These are phyloP conservation scores for Dendrocopos noguchii DNA, from an alignment of 2,113 vertebrate genomes.

Conservation along the genomic window DNA sequence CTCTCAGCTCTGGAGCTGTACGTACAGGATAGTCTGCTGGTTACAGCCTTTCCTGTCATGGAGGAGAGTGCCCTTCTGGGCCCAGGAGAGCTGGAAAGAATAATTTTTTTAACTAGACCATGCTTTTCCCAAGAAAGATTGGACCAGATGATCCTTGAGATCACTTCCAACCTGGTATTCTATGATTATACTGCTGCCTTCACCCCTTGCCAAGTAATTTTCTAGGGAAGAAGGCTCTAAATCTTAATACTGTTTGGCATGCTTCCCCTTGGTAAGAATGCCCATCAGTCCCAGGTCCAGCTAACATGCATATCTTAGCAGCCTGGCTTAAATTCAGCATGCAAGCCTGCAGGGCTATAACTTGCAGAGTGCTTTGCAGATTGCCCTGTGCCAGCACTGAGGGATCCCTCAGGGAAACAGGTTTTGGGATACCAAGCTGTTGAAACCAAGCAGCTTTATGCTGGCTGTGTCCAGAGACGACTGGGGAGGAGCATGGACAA, in stretches of 20 bases:
- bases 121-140: neutral
- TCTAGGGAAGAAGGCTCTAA: neutral
- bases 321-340: neutral
- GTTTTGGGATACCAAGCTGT: neutral
- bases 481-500: neutral
- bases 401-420: rapidly evolving
- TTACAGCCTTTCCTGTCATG: neutral
- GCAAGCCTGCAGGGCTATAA: neutral
- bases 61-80: neutral
- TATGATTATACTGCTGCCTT: neutral
- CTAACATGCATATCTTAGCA: neutral
- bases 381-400: neutral
- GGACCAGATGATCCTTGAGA: neutral
- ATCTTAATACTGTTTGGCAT: neutral
- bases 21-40: neutral
- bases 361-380: neutral
- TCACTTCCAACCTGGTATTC: neutral
- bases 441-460: neutral
- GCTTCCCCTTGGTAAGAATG: neutral
- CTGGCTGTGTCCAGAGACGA: neutral
- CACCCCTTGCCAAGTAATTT: neutral
- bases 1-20: neutral
- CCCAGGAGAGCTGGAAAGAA: neutral
- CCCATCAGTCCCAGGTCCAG: neutral
- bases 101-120: neutral